These are phyloP conservation scores for Aethes cnicana DNA, from an alignment of 2,888 invertebrate species.

Conservation along the genomic window DNA sequence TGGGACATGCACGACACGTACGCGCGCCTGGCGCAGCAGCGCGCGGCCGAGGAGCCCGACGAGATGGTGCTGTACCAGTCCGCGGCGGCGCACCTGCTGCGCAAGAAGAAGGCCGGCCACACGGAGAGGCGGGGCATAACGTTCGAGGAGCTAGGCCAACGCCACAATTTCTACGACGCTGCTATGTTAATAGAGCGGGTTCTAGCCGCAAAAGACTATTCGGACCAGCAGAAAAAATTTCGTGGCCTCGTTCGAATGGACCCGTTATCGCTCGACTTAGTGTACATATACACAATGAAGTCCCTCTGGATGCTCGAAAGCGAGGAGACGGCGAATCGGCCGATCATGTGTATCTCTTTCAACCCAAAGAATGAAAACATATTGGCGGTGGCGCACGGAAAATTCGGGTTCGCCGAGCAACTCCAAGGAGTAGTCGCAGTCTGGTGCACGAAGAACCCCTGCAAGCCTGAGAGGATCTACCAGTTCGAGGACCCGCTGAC, in stretches of 20 bases:
- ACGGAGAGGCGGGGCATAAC: conserved; percentile 43
- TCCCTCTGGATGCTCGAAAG: conserved; percentile 86
- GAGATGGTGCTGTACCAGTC: conserved; percentile 75
- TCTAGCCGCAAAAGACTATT: conserved; percentile 85
- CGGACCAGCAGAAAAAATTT: conserved; percentile 86
- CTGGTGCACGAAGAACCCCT: conserved; percentile 92
- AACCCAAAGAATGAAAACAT: conserved; percentile 87
- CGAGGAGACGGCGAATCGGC: conserved; percentile 71
- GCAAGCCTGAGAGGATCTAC: conserved; percentile 87
- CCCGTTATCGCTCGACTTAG: conserved; percentile 83
- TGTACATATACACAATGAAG: conserved; percentile 85
- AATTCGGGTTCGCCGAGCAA: conserved; percentile 81
- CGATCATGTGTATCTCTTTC: conserved; percentile 85
- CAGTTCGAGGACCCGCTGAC: conserved; percentile 85
- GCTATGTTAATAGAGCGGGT: conserved; percentile 87
- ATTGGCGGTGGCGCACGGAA: conserved; percentile 89
- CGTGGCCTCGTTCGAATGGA: conserved; percentile 84
- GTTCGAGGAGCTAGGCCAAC: conserved; percentile 54
- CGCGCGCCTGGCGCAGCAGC: conserved; percentile 60
- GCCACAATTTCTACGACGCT: conserved; percentile 82
- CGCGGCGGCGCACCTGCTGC: conserved; percentile 54
- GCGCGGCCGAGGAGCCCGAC: conserved; percentile 58
- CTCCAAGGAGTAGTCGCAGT: conserved; percentile 85
- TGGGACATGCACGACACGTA: conserved; percentile 91
- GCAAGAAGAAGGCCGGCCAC: conserved; percentile 49